Percentiles rank a stretch among this genome's conserved stretches.
Conservation (phyloP, 2,797 vertebrate species). For the Pipistrellus pygmaeus region DNA sequence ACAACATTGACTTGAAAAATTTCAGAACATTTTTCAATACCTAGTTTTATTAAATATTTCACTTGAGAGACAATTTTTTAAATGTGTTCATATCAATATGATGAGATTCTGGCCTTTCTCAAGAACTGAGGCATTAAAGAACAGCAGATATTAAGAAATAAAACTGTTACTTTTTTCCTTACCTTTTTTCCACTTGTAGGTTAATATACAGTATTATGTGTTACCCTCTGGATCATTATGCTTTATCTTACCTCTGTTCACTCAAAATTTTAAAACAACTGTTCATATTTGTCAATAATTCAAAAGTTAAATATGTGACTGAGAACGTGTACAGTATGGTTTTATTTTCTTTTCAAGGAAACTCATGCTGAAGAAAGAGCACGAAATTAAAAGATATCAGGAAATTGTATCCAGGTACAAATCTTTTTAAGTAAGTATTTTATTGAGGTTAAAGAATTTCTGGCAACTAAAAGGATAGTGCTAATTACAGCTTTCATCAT, state of each 20-base stretch:
- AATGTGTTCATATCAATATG: constrained; percentile 83
- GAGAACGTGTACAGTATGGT: constrained; percentile 75
- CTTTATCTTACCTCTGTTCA: constrained; percentile 77
- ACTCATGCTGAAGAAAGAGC: constrained; percentile 81
- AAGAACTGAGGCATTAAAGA: constrained; percentile 85
- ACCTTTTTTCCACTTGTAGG: constrained; percentile 78
- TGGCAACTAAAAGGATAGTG: constrained; percentile 87
- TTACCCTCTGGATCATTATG: constrained; percentile 82
- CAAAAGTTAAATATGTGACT: constrained; percentile 80
- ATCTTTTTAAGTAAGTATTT: constrained; percentile 84
- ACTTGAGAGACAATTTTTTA: constrained; percentile 83
- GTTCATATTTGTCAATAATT: constrained; percentile 81
- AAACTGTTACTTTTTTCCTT: constrained; percentile 83
- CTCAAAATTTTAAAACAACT: constrained; percentile 63
- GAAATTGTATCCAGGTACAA: constrained; percentile 88
- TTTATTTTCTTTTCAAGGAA: constrained; percentile 82
- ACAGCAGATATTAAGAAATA: constrained; percentile 73
- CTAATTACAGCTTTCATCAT: constrained; percentile 85
- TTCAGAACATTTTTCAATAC: constrained; percentile 87
- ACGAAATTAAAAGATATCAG: constrained; percentile 82
- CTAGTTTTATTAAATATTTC: constrained; percentile 87
- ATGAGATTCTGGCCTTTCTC: constrained; percentile 81
- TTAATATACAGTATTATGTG: constrained; percentile 87
- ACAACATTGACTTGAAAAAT: constrained; percentile 86
- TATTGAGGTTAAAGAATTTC: constrained; percentile 87